These are phyloP conservation scores for Propithecus perrieri DNA, from an alignment of 2,797 vertebrate species.

Conservation along the genomic window DNA sequence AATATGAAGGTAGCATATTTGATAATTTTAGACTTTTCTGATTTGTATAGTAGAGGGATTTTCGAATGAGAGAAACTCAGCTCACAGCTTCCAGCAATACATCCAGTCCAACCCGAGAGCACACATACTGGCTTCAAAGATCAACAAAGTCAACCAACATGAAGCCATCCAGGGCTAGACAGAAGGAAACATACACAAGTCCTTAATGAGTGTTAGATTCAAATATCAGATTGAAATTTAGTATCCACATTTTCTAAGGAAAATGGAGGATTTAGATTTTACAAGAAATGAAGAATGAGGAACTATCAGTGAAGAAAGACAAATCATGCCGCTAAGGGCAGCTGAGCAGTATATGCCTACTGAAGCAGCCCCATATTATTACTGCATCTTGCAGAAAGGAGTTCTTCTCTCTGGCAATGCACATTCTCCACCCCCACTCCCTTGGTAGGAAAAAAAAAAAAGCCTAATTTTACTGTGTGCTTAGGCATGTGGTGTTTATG, in stretches of 20 bases:
- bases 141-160: background rate
- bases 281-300: background rate
- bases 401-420: background rate
- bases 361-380: background rate
- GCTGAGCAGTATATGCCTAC: too few relatives aligned
- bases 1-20: background rate
- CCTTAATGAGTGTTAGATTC: background rate
- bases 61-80: background rate
- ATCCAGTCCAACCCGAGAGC: background rate
- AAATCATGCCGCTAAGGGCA: background rate
- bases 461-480: slow-evolving; percentile 53
- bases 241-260: background rate
- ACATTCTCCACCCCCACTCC: background rate
- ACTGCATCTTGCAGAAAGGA: background rate
- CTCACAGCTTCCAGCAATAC: background rate
- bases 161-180: background rate
- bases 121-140: background rate
- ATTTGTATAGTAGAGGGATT: background rate
- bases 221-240: background rate
- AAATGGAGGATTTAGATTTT: background rate
- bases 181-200: background rate
- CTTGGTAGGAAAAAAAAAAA: slow-evolving; percentile 29
- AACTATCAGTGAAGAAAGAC: background rate
- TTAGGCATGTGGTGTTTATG: slow-evolving; percentile 66
- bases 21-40: background rate